Conservation (phyloP, 92 coral and sea anemone genomes). For the Epizoanthus stellaris region DNA sequence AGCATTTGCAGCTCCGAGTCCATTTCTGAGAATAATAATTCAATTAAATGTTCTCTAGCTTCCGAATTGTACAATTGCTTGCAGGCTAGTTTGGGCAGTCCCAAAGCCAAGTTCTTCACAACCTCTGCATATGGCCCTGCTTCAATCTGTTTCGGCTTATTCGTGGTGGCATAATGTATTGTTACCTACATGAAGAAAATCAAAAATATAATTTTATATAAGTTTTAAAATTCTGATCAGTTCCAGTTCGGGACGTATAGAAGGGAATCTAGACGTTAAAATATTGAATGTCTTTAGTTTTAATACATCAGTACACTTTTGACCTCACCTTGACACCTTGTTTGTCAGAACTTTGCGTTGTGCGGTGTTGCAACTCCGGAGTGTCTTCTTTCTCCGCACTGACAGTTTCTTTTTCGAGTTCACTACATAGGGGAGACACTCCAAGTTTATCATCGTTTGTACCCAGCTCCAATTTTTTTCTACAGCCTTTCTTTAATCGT, state of each 20-base stretch:
- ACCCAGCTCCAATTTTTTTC: background rate
- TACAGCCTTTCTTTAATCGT: background rate
- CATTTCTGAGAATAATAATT: slow-evolving; percentile 1
- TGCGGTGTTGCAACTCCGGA: slow-evolving; percentile 3
- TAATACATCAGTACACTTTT: background rate
- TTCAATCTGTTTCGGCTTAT: background rate
- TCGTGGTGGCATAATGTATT: slow-evolving; percentile 13
- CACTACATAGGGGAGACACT: background rate
- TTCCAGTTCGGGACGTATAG: slow-evolving; percentile 1
- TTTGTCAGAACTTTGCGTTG: slow-evolving; percentile 2
- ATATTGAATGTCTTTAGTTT: background rate
- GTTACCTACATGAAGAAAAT: slow-evolving; percentile 1
- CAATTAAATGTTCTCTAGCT: slow-evolving; percentile 11
- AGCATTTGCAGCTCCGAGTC: slow-evolving; percentile 5
- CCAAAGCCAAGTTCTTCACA: slow-evolving; percentile 14
- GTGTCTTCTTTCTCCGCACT: background rate
- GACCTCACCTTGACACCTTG: slow-evolving; percentile 1
- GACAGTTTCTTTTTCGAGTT: background rate
- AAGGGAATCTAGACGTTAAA: background rate
- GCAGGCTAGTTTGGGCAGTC: slow-evolving; percentile 1
- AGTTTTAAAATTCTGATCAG: background rate
- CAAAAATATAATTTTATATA: slow-evolving; percentile 1
- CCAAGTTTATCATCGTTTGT: background rate
- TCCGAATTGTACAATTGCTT: slow-evolving; percentile 4
- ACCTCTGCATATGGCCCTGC: slow-evolving; percentile 5